These are phyloP conservation scores for Meteorus cinctellus DNA, from an alignment of 2,888 invertebrate species.

Conservation along the genomic window DNA sequence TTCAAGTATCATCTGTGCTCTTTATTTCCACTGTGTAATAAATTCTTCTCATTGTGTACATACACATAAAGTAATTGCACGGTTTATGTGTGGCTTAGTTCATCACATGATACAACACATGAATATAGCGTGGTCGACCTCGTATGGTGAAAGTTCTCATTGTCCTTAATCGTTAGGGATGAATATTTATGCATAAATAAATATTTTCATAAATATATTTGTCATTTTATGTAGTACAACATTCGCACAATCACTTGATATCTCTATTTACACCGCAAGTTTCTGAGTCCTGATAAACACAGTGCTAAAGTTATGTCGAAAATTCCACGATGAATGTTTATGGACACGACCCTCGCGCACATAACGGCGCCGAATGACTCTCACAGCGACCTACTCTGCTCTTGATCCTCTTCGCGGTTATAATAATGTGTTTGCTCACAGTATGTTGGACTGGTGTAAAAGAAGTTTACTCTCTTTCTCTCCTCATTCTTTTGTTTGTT, in stretches of 20 bases:
- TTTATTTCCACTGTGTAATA: too few relatives aligned
- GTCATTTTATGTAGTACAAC: not conserved
- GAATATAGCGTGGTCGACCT: not conserved
- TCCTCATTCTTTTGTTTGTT: not conserved
- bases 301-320: slow-evolving; percentile 6
- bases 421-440: slow-evolving; percentile 27
- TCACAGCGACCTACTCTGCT: slow-evolving; percentile 28
- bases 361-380: slow-evolving; percentile 28
- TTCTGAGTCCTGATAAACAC: slow-evolving; percentile 14
- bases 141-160: slow-evolving; percentile 29
- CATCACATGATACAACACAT: slow-evolving; percentile 8
- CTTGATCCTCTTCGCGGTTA: slow-evolving; percentile 12
- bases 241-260: slow-evolving; percentile 16
- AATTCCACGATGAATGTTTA: slow-evolving; percentile 22
- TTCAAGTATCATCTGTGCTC: too few relatives aligned
- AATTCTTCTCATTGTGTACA: not conserved
- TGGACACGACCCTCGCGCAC: slow-evolving; percentile 12
- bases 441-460: slow-evolving; percentile 3
- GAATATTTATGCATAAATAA: not conserved
- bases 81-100: slow-evolving; percentile 1
- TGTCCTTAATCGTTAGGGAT: slow-evolving; percentile 3
- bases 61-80: not conserved
- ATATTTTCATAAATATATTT: not conserved
- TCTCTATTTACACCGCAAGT: not conserved
- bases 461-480: slow-evolving; percentile 1